phyloP scores from a whole-genome alignment of 2,888 invertebrate genomes.

The Ormyrus nitidulus region DNA sequence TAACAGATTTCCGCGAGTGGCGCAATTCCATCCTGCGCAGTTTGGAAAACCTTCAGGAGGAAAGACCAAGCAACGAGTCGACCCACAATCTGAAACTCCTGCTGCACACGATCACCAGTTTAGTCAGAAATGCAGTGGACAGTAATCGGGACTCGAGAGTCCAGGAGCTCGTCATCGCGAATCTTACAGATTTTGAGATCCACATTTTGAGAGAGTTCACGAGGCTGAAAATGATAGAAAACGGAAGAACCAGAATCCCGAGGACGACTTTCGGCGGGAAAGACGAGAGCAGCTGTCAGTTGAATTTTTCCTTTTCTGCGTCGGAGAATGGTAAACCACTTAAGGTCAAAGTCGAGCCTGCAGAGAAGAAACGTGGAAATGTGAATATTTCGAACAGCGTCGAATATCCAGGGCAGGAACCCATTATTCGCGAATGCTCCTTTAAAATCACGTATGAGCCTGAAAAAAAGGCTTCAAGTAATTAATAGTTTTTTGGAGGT shows the following conservation, averaged over 20 bases:
- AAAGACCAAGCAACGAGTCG: background rate
- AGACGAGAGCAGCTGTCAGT: conserved; percentile 10
- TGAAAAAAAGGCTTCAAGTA: no score
- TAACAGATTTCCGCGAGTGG: conserved; percentile 37
- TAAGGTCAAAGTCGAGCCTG: background rate
- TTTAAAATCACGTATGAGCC: conserved; percentile 29
- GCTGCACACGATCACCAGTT: conserved; percentile 22
- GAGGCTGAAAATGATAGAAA: conserved; percentile 13
- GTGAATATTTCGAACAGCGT: background rate
- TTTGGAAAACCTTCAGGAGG: conserved; percentile 15
- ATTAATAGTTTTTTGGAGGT: no score
- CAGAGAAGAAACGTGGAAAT: background rate
- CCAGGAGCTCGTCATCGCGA: background rate
- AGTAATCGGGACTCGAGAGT: background rate
- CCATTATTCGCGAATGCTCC: conserved; percentile 8
- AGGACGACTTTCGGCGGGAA: background rate
- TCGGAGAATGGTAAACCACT: background rate
- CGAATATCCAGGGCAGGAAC: background rate
- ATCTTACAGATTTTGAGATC: conserved; percentile 42
- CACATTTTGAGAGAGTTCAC: conserved; percentile 37
- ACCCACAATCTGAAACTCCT: conserved; percentile 20
- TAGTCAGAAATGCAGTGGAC: conserved; percentile 1
- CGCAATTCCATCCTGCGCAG: conserved; percentile 1
- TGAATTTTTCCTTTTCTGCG: no score
- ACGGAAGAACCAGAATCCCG: background rate